These are phyloP conservation scores for Pangasius sanitwongsei DNA, from an alignment of 2,797 vertebrate genomes.

Conservation along the genomic window DNA sequence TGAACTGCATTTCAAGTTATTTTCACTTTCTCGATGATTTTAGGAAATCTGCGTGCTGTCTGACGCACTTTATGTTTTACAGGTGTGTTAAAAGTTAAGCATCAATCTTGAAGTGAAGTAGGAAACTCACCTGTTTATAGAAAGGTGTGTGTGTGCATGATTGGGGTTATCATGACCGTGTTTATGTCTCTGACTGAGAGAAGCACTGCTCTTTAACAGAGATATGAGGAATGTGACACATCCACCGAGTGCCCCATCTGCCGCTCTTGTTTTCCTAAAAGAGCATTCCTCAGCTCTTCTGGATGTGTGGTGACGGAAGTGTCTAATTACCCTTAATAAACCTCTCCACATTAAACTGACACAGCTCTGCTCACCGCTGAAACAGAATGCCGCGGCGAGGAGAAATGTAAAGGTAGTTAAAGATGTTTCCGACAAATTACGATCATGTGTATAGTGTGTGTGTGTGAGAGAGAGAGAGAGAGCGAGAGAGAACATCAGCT, in stretches of 20 bases:
- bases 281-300: constrained; percentile 40
- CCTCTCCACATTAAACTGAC: constrained; percentile 34
- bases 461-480: neutral
- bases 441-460: constrained; percentile 13
- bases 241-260: constrained; percentile 33
- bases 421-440: constrained; percentile 20
- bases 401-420: neutral
- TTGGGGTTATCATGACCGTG: constrained; percentile 39
- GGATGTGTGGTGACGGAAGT: constrained; percentile 50
- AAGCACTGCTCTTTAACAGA: constrained; percentile 51
- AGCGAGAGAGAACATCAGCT: neutral
- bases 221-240: constrained; percentile 61
- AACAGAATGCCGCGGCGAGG: too few species aligned
- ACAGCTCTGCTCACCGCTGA: constrained; percentile 5
- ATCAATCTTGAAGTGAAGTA: neutral
- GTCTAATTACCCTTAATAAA: constrained; percentile 52
- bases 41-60: neutral
- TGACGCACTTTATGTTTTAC: neutral
- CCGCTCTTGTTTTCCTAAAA: constrained; percentile 28
- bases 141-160: neutral
- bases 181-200: constrained; percentile 45
- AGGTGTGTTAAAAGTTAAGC: neutral
- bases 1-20: neutral
- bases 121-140: neutral
- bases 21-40: neutral